Evolutionary conservation across 2,113 vertebrate genomes (phyloP).

Genomic region (Zootoca vivipara): DNA sequence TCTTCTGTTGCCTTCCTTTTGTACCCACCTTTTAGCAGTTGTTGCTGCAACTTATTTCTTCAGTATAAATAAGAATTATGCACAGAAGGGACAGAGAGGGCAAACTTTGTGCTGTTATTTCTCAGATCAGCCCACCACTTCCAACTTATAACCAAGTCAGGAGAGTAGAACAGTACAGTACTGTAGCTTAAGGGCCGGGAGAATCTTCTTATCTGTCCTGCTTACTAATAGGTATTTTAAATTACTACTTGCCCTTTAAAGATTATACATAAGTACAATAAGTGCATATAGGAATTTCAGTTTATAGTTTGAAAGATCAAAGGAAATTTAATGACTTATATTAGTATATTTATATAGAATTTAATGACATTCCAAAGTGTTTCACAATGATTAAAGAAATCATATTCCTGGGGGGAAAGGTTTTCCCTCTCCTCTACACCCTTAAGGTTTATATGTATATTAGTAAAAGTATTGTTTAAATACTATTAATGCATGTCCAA

Average conservation of each 20-base stretch:
- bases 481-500: not conserved
- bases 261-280: not conserved
- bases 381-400: not conserved
- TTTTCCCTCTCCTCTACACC: too few relatives aligned
- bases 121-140: constrained; percentile 42
- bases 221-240: constrained; percentile 2
- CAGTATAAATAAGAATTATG: constrained; percentile 10
- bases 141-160: constrained; percentile 38
- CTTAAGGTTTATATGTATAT: not conserved
- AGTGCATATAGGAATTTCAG: not conserved
- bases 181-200: not conserved
- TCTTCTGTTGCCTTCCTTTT: constrained; percentile 35
- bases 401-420: not conserved
- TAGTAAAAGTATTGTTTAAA: not conserved
- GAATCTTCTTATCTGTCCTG: not conserved
- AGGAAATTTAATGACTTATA: not conserved
- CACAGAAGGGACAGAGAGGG: not conserved
- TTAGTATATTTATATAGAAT: constrained; percentile 2
- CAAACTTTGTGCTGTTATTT: constrained; percentile 39
- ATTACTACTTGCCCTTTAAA: not conserved
- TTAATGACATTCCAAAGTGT: not conserved
- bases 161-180: not conserved
- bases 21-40: constrained; percentile 43
- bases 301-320: not conserved
- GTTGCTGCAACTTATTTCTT: not conserved